Percentiles rank a stretch among this genome's conserved stretches.
phyloP scores from a whole-genome alignment of 2,113 vertebrate genomes.

The Leptocoma aspasia region DNA sequence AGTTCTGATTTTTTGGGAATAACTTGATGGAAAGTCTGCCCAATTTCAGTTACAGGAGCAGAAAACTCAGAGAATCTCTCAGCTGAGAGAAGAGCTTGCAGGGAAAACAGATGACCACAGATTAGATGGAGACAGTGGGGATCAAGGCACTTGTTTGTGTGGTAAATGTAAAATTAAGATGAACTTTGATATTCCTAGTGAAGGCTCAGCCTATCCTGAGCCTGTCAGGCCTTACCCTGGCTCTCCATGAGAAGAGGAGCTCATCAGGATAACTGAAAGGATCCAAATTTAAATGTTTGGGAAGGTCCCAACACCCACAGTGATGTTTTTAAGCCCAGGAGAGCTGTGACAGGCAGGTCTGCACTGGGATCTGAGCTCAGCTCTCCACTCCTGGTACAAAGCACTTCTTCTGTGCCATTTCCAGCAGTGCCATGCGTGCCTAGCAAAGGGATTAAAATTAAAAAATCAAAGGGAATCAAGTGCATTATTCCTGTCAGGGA shows the following conservation, averaged over 20 bases:
- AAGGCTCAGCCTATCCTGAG: neutral
- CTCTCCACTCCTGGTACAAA: neutral
- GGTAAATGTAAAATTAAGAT: neutral
- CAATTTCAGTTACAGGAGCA: neutral
- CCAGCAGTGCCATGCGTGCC: neutral
- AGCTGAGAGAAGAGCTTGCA: neutral
- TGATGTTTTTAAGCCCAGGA: neutral
- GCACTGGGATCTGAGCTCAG: neutral
- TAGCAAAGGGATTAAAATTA: neutral
- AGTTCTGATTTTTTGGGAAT: neutral
- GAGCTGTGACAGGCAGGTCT: neutral
- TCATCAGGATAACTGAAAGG: neutral
- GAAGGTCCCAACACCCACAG: accelerated
- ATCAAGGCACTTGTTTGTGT: neutral
- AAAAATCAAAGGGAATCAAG: neutral
- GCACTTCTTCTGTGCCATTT: neutral
- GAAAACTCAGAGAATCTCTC: neutral
- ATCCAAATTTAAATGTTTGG: neutral
- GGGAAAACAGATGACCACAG: neutral
- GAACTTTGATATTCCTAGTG: neutral
- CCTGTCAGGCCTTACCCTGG: neutral
- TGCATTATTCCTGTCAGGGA: neutral
- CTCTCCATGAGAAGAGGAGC: neutral
- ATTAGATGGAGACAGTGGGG: slow-evolving; percentile 7
- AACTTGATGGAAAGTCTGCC: neutral